phyloP scores from a whole-genome alignment of 2,113 vertebrate species.

The Phycodurus eques region DNA sequence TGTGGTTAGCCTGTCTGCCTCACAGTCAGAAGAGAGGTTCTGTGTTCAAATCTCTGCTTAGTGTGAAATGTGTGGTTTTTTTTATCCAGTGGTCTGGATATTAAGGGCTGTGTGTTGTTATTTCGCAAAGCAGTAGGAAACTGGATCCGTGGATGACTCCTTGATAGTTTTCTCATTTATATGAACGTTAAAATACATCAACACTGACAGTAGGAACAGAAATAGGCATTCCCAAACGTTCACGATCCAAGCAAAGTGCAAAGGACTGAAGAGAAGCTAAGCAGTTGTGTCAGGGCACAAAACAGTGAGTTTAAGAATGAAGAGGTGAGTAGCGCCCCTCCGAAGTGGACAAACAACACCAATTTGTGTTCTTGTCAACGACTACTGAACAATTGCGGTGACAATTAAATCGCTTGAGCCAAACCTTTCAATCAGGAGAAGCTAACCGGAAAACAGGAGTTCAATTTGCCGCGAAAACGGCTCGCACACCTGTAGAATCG shows the following conservation, averaged over 20 bases:
- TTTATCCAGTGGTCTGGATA: not conserved
- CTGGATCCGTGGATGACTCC: too few species aligned
- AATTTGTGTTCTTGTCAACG: constrained; percentile 41
- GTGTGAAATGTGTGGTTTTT: too few species aligned
- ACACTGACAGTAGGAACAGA: not conserved
- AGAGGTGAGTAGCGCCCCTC: constrained; percentile 11
- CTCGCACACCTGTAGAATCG: constrained; percentile 21
- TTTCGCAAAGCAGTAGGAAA: too few species aligned
- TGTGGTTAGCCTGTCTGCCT: not conserved
- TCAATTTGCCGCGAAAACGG: constrained; percentile 28
- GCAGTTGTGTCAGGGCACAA: constrained; percentile 6
- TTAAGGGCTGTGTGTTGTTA: not conserved
- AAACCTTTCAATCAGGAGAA: constrained; percentile 45
- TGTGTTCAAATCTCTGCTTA: too few species aligned
- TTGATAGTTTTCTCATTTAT: not conserved
- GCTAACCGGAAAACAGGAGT: constrained; percentile 41
- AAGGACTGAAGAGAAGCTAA: constrained; percentile 6
- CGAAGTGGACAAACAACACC: constrained; percentile 36
- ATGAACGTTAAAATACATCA: not conserved
- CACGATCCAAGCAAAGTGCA: not conserved
- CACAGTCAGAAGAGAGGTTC: too few species aligned
- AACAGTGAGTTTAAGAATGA: not conserved
- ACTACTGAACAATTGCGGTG: constrained; percentile 30
- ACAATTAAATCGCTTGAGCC: constrained; percentile 38
- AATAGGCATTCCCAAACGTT: not conserved